These are phyloP conservation scores for Lathronympha strigana DNA, from an alignment of 2,888 invertebrate species.

Conservation along the genomic window DNA sequence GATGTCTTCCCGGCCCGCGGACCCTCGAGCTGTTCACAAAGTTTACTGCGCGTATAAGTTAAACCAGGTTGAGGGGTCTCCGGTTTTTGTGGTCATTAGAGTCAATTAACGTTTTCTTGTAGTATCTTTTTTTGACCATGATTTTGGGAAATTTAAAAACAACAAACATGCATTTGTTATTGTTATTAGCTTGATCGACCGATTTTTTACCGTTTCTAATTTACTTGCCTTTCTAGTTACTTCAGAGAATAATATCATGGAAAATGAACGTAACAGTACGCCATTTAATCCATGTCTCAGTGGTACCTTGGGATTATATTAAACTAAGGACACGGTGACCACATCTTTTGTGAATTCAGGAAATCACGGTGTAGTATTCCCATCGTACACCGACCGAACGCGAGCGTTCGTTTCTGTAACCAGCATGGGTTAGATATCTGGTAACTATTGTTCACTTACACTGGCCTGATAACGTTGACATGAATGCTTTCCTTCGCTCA, in stretches of 20 bases:
- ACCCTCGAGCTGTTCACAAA: slow-evolving; percentile 44
- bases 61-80: not conserved
- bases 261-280: too few relatives aligned
- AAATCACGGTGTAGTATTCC: not conserved
- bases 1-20: slow-evolving; percentile 61
- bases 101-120: not conserved
- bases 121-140: not conserved
- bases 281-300: too few relatives aligned
- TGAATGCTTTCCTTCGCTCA: not conserved
- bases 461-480: not conserved
- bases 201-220: too few relatives aligned
- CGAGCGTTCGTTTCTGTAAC: not conserved
- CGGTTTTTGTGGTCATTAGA: not conserved
- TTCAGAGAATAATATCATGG: too few relatives aligned
- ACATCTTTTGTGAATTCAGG: slow-evolving; percentile 4
- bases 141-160: too few relatives aligned
- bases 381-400: not conserved
- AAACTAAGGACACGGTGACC: not conserved
- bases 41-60: slow-evolving; percentile 13
- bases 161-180: too few relatives aligned
- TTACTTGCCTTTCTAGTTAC: too few relatives aligned
- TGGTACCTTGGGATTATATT: not conserved
- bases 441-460: not conserved
- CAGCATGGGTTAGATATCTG: not conserved
- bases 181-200: too few relatives aligned